Conservation (phyloP, 2,113 vertebrate genomes). For the Poeciliopsis turrubarensis region DNA sequence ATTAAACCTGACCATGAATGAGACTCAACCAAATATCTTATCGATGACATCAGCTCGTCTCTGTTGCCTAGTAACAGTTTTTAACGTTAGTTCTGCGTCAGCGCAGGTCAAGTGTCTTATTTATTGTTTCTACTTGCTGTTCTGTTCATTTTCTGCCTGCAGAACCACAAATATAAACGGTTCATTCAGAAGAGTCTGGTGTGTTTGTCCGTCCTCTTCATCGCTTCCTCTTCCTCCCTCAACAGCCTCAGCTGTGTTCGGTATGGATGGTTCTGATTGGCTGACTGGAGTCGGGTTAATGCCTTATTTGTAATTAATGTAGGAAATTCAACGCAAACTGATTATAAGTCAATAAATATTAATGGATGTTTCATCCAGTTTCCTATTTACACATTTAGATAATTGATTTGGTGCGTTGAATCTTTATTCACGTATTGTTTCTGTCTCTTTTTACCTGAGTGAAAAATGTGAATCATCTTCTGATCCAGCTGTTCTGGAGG, state of each 20-base stretch:
- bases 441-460: no score
- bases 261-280: background rate
- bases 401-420: no score
- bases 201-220: background rate
- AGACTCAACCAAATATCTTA: slow-evolving; percentile 5
- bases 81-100: background rate
- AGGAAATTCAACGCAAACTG: no score
- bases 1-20: slow-evolving; percentile 47
- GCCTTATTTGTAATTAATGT: no score
- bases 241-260: background rate
- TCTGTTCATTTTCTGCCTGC: background rate
- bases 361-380: no score
- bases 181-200: background rate
- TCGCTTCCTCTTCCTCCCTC: background rate
- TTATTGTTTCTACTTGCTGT: slow-evolving; percentile 40
- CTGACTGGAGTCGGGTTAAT: no score
- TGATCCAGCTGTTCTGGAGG: no score
- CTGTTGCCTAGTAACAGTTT: background rate
- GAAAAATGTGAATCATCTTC: no score
- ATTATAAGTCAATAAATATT: no score
- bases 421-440: no score
- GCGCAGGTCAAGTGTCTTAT: slow-evolving; percentile 12
- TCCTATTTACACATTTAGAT: no score
- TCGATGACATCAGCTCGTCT: background rate
- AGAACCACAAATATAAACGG: background rate